phyloP scores from a whole-genome alignment of 2,797 vertebrate genomes.

The Rhinoraja longicauda region DNA sequence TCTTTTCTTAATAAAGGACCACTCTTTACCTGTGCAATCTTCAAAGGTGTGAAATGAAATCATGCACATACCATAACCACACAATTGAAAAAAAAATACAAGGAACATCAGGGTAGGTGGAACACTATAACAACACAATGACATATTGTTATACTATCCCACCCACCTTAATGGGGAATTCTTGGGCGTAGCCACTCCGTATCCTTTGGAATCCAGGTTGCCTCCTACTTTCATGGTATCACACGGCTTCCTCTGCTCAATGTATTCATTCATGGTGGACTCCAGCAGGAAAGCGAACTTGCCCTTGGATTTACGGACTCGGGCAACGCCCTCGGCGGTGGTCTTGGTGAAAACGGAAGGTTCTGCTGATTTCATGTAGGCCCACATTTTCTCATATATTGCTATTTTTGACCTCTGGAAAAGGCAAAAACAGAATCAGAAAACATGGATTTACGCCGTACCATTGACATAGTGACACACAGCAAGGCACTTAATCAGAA shows the following conservation, averaged over 20 bases:
- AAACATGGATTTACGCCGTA: constrained; percentile 33
- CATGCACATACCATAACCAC: constrained; percentile 66
- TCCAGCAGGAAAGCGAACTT: constrained; percentile 98
- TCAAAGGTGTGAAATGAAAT: constrained; percentile 66
- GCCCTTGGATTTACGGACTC: constrained; percentile 96
- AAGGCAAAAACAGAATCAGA: constrained; percentile 53
- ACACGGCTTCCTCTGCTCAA: constrained; percentile 95
- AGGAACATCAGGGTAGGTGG: constrained; percentile 98
- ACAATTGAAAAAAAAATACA: constrained; percentile 67
- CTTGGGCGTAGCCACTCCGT: constrained; percentile 96
- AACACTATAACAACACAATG: constrained; percentile 96
- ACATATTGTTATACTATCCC: constrained; percentile 98
- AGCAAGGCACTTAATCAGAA: background rate
- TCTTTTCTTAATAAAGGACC: constrained; percentile 46
- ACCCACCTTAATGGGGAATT: constrained; percentile 99
- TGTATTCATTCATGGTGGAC: constrained; percentile 99
- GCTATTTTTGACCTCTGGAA: constrained; percentile 97
- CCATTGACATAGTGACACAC: background rate
- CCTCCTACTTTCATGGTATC: constrained; percentile 99
- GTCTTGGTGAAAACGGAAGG: constrained; percentile 95
- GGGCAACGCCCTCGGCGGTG: constrained; percentile 89
- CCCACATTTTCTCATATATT: constrained; percentile 99
- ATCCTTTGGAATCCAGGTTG: constrained; percentile 99
- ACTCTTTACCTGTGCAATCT: constrained; percentile 71
- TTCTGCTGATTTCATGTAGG: constrained; percentile 96